Percentiles rank a stretch among this genome's conserved stretches.
Evolutionary conservation across 2,888 invertebrate genomes (phyloP).

Genomic region (Heteromyza rotundicornis): DNA sequence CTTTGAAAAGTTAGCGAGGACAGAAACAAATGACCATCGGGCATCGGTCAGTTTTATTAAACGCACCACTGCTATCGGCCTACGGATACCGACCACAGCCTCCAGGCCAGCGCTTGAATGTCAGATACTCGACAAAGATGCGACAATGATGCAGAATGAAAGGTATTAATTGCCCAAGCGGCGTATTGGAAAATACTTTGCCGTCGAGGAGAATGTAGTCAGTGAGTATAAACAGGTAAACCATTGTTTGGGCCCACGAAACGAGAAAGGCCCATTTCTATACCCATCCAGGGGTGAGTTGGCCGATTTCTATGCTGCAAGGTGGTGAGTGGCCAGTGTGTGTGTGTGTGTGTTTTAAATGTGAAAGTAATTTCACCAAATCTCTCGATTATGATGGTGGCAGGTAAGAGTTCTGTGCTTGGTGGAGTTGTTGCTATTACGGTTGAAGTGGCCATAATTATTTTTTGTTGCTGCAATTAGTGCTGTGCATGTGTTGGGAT

Average conservation of each 20-base stretch:
- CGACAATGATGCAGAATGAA: conserved; percentile 37
- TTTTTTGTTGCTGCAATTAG: conserved; percentile 55
- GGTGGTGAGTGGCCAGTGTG: not conserved
- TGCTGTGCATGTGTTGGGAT: conserved; percentile 35
- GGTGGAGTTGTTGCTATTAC: conserved; percentile 18
- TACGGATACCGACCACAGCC: not conserved
- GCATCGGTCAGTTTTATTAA: conserved; percentile 36
- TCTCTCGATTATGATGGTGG: conserved; percentile 32
- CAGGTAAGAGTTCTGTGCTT: conserved; percentile 44
- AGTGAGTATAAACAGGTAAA: conserved; percentile 12
- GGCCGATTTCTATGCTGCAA: not conserved
- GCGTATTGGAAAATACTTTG: not conserved
- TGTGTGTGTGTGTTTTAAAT: conserved; percentile 45
- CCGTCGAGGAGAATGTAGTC: not conserved
- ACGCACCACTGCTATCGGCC: conserved; percentile 1
- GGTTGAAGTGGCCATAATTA: conserved; percentile 55
- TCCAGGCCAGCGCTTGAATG: not conserved
- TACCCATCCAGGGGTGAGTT: not conserved
- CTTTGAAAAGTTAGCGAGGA: too few species aligned
- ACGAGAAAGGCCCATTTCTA: not conserved
- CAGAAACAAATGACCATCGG: too few species aligned
- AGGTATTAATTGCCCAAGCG: conserved; percentile 47
- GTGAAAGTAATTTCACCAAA: conserved; percentile 49
- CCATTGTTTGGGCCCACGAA: not conserved
- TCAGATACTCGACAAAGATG: conserved; percentile 4